Evolutionary conservation across 2,113 vertebrate species (phyloP).

Genomic region (Suncus etruscus): DNA sequence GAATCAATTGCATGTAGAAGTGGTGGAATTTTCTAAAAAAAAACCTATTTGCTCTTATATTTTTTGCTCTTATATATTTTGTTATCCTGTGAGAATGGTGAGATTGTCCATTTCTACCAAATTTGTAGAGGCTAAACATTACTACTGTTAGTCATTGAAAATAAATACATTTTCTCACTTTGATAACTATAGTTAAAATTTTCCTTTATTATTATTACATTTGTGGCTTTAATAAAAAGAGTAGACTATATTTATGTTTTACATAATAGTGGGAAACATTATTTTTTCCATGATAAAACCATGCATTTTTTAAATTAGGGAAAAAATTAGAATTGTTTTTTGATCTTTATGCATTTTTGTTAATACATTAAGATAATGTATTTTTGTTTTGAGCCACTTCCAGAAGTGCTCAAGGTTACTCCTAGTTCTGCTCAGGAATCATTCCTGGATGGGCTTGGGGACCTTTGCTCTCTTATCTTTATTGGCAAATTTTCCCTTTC

Average conservation of each 20-base stretch:
- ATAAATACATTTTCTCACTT: neutral
- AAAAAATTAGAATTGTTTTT: neutral
- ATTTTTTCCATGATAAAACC: neutral
- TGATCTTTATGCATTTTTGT: neutral
- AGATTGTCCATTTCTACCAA: neutral
- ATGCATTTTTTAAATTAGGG: neutral
- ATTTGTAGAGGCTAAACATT: neutral
- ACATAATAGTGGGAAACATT: neutral
- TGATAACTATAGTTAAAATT: neutral
- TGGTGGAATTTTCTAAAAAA: neutral
- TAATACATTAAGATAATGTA: neutral
- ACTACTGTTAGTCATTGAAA: neutral
- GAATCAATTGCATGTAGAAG: neutral
- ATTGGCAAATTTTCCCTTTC: neutral
- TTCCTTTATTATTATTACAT: neutral
- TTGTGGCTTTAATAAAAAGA: neutral
- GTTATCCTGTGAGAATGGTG: neutral
- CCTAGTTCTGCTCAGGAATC: too few species aligned
- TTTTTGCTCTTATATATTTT: constrained; percentile 21
- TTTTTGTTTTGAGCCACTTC: too few species aligned
- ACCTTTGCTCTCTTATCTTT: neutral
- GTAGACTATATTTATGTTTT: neutral
- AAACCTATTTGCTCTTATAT: neutral
- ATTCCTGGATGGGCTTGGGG: too few species aligned
- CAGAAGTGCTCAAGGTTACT: too few species aligned